These are phyloP conservation scores for Rallus crepitans DNA, from an alignment of 2,797 vertebrate species.

Conservation along the genomic window DNA sequence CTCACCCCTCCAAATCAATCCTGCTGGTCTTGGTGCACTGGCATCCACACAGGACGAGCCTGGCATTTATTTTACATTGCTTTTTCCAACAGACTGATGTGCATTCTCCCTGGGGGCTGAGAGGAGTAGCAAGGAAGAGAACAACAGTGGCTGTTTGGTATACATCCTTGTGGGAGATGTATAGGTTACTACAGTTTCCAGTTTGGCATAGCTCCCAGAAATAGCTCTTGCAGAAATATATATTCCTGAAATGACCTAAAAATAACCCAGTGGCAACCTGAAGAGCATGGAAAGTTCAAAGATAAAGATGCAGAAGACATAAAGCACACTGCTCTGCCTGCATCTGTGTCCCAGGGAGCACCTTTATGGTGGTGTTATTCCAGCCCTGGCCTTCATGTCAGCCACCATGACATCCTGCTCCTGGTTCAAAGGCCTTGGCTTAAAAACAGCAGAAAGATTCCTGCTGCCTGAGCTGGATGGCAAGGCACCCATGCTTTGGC, in stretches of 20 bases:
- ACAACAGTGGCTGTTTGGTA: background rate
- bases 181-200: background rate
- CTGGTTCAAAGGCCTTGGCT: background rate
- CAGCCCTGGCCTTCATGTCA: background rate
- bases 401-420: background rate
- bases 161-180: background rate
- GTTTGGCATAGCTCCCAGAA: constrained; percentile 43
- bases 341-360: background rate
- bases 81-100: background rate
- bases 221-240: constrained; percentile 31
- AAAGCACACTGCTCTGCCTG: background rate
- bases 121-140: background rate
- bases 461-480: background rate
- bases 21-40: rapidly evolving
- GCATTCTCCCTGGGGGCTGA: background rate
- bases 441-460: background rate
- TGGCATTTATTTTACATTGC: background rate
- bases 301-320: background rate
- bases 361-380: background rate
- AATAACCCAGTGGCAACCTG: background rate
- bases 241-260: constrained; percentile 44
- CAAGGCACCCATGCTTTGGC: background rate
- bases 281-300: background rate
- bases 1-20: background rate
- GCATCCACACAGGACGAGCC: rapidly evolving